Base-by-base conservation (phyloP, 2,113 vertebrate species). In the Mus pahari region DNA sequence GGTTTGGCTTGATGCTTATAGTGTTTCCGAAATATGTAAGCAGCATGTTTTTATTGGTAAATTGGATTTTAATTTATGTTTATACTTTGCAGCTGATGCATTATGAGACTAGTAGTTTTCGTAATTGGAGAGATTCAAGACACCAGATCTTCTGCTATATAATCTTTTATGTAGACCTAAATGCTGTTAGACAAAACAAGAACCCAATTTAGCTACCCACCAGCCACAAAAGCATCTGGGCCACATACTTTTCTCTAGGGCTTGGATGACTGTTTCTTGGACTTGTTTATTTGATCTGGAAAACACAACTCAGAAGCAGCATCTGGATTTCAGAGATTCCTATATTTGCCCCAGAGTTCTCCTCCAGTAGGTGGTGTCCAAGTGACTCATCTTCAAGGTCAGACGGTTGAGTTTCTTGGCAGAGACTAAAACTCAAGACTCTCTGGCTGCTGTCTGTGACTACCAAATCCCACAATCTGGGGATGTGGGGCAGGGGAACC, bases 171-270 rank as follows among this genome's bases (percentile, higher is more conserved):
- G 88, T 94, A 97, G 92, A 95, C 92, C 88, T 89, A 79, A 97
- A 91, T 96, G 78, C 74, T 71, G 94, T 97, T 83, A 98, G 97
- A 97, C 97, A 97, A 97, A 98, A 97, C 97, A 98, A 94, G 94
- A 95, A 93, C 89, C 92, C 91, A 97, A 96, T 97, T 97, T 97
- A 97, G 94, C 87, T 92, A 95, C 94, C 95, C 96, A 88, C 91
- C 60, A 94, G 96, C 94, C 96, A 94, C 94, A 95, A 90, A 97
- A 89, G 83, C 95, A 96, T 97, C 92, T 97, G 92, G 77, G 94
- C 86, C 81, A 96, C 94, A 93, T 96, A 96, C 90, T 97, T 97
- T 97, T 97, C 97, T 96, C 1, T 86, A 78, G 90, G 89, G 92
- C 60, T 84, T 89, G 82, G 90, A 94, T 96, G 94, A 95, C 93